Evolutionary conservation across 1,140 invertebrate genomes (phyloP).

Genomic region (Armadillidium nasatum): DNA sequence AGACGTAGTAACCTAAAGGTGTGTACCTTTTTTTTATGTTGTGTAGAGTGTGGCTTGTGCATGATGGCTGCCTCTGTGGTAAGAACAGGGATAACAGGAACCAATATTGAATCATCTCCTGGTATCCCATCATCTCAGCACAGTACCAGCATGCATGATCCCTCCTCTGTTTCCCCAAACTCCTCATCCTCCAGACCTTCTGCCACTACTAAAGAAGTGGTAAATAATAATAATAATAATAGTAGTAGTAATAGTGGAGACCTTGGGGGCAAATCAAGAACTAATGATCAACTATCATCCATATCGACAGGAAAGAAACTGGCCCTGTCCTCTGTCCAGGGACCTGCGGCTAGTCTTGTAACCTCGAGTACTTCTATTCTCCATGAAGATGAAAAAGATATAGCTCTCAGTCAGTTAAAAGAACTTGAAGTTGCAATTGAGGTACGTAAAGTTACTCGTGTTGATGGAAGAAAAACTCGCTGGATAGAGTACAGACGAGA

Average conservation of each 20-base stretch:
- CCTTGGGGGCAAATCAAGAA: background rate
- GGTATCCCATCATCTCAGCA: background rate
- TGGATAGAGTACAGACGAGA: constrained; percentile 41
- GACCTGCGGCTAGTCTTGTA: constrained; percentile 4
- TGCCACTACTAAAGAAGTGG: background rate
- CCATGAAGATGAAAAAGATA: background rate
- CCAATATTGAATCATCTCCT: background rate
- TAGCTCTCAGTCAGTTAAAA: constrained; percentile 35
- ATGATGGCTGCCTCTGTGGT: constrained; percentile 10
- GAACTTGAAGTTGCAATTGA: constrained; percentile 42
- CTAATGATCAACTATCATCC: constrained; percentile 1
- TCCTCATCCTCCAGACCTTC: background rate
- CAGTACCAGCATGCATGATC: constrained; percentile 5
- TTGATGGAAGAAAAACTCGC: constrained; percentile 40
- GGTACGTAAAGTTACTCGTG: constrained; percentile 36
- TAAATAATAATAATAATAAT: background rate
- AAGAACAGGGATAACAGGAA: constrained; percentile 3
- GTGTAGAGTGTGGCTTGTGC: constrained; percentile 4
- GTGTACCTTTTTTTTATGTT: constrained; percentile 13
- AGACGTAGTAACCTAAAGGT: background rate
- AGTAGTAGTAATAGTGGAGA: no score
- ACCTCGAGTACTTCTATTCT: background rate
- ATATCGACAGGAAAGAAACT: background rate
- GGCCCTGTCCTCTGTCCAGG: background rate
- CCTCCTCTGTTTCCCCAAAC: background rate